Conservation (phyloP, 1,140 invertebrate species). For the Diorhabda sublineata region DNA sequence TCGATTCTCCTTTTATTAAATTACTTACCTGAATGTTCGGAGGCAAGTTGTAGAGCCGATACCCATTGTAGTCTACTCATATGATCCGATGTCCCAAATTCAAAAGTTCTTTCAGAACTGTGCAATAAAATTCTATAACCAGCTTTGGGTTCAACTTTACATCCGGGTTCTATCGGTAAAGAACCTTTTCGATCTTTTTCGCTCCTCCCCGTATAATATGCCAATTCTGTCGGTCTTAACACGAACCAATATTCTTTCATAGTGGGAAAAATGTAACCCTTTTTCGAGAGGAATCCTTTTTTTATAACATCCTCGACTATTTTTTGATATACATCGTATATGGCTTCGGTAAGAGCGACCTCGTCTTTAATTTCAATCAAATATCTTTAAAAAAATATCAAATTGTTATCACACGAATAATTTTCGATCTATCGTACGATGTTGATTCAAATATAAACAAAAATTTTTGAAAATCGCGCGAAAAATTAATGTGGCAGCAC, state of each 20-base stretch:
- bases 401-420: background rate
- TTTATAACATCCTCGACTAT: slow-evolving; percentile 78
- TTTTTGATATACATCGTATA: slow-evolving; percentile 71
- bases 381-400: slow-evolving; percentile 49
- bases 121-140: slow-evolving; percentile 55
- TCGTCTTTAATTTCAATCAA: slow-evolving; percentile 56
- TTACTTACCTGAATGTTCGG: slow-evolving; percentile 55
- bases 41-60: slow-evolving; percentile 64
- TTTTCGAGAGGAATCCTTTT: slow-evolving; percentile 69
- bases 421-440: too few relatives aligned
- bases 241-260: slow-evolving; percentile 79
- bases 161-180: slow-evolving; percentile 60
- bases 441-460: too few relatives aligned
- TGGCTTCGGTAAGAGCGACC: slow-evolving; percentile 63
- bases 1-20: too few relatives aligned
- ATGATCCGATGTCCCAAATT: slow-evolving; percentile 65
- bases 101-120: slow-evolving; percentile 63
- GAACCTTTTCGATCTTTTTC: slow-evolving; percentile 68
- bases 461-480: too few relatives aligned
- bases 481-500: too few relatives aligned
- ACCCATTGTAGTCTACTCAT: slow-evolving; percentile 69
- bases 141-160: slow-evolving; percentile 58
- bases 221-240: slow-evolving; percentile 66
- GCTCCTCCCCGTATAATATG: slow-evolving; percentile 67
- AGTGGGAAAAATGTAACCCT: slow-evolving; percentile 68